Evolutionary conservation across 2,797 vertebrate genomes (phyloP), one percentile per base, ranked within the genome.

Genomic region (Xerus rutilus): DNA sequence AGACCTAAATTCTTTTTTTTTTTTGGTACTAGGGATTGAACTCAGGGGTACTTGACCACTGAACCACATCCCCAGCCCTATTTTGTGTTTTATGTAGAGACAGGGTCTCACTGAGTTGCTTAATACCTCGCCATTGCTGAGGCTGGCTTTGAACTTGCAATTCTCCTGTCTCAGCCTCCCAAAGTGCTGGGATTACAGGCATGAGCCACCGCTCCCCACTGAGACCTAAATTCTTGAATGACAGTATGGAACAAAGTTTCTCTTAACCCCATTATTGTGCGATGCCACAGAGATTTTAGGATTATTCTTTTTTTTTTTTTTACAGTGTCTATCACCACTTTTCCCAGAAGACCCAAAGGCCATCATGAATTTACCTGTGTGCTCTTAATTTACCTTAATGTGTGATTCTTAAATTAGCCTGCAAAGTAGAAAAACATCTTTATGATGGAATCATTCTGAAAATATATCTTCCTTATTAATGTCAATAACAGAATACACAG

Each of bases 391-490:
- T 39, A 39, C 39, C 39, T 39, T 39, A 39, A 39, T 39, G 39
- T 83, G 39, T 57, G n/a, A 89, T 70, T 72, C 20, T 39, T 62
- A 52, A 57, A 64, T 65, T 89, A 18, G 5, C 65, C 30, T 81
- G 28, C 32, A 89, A 85, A 86, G 20, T 86, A 62, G 21, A 86
- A 72, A 49, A 49, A 65, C 28, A 18, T 81, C n/a, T 54, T 57
- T 76, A 81, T 52, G 35, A 85, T 28, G 45, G 3, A 84, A 77
- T 81, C 21, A 39, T 57, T 62, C 73, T 78, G 47, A 79, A 86
- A 95, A 81, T 23, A 81, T 23, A 86, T 35, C 78, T 94, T 76
- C 32, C 49, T 92, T 78, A 92, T 47, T 57, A 84, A 45, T 90
- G 11, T 3, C 79, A 2, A 4, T 81, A 39, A 81, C 12, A 79